These are phyloP conservation scores for Acheta domesticus DNA, from an alignment of 2,888 invertebrate genomes.

Conservation along the genomic window DNA sequence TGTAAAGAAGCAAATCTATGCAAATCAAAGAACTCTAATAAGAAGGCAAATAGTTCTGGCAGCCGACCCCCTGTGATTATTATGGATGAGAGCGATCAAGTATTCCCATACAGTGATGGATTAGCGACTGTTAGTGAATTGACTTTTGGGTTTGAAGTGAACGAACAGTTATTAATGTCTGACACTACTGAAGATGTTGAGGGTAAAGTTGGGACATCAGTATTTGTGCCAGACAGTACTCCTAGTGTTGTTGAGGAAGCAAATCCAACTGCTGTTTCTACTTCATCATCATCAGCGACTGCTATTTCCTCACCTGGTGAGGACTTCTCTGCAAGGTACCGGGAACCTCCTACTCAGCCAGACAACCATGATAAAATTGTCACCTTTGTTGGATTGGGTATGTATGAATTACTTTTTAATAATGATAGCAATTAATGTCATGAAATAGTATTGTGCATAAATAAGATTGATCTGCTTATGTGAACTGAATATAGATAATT, in stretches of 20 bases:
- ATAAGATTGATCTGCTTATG: too few species aligned
- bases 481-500: too few species aligned
- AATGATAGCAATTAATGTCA: neutral
- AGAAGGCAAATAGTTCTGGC: conserved; percentile 32
- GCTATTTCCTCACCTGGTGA: conserved; percentile 39
- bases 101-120: conserved; percentile 41
- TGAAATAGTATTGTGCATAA: neutral
- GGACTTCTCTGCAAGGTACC: conserved; percentile 50
- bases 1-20: neutral
- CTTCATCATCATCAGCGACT: neutral
- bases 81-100: conserved; percentile 55
- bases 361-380: conserved; percentile 62
- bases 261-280: neutral
- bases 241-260: neutral
- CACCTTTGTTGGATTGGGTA: conserved; percentile 60
- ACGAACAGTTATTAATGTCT: conserved; percentile 61
- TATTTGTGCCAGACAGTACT: conserved; percentile 4
- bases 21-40: conserved; percentile 32
- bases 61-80: conserved; percentile 70
- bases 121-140: conserved; percentile 57
- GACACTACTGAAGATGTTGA: conserved; percentile 39
- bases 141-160: conserved; percentile 77
- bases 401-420: conserved; percentile 42
- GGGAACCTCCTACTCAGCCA: conserved; percentile 47
- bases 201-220: conserved; percentile 22